phyloP scores from a whole-genome alignment of 2,113 vertebrate species.

The Engystomops pustulosus region DNA sequence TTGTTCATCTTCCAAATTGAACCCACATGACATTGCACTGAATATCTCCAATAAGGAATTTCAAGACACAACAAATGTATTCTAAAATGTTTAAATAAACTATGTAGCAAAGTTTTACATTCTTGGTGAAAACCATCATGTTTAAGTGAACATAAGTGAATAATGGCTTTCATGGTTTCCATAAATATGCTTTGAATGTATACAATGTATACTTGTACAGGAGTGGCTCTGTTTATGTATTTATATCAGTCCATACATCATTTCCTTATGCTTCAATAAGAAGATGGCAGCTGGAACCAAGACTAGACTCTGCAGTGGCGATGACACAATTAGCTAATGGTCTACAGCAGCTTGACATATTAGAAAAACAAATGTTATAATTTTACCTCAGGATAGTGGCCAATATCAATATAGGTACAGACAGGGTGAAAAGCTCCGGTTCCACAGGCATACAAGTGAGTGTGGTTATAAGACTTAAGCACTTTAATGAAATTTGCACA shows the following conservation, averaged over 20 bases:
- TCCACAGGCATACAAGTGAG: conserved; percentile 92
- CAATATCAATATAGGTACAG: conserved; percentile 92
- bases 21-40: neutral
- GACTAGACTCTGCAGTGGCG: neutral
- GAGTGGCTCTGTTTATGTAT: conserved; percentile 45
- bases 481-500: conserved; percentile 97
- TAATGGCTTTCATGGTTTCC: conserved; percentile 18
- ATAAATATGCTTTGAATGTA: conserved; percentile 14
- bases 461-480: conserved; percentile 92
- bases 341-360: conserved; percentile 33
- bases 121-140: conserved; percentile 42
- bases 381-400: conserved; percentile 92
- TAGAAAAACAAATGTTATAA: conserved; percentile 37
- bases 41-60: neutral
- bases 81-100: conserved; percentile 36
- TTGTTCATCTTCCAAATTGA: neutral
- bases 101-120: neutral
- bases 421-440: conserved; percentile 96
- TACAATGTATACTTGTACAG: conserved; percentile 20
- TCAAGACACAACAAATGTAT: conserved; percentile 15
- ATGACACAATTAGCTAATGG: conserved; percentile 45
- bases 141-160: neutral
- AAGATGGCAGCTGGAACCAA: conserved; percentile 28
- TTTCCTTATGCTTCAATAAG: conserved; percentile 39
- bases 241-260: conserved; percentile 41